phyloP scores from a whole-genome alignment of 2,888 invertebrate species.

The Embidobia sp. region DNA sequence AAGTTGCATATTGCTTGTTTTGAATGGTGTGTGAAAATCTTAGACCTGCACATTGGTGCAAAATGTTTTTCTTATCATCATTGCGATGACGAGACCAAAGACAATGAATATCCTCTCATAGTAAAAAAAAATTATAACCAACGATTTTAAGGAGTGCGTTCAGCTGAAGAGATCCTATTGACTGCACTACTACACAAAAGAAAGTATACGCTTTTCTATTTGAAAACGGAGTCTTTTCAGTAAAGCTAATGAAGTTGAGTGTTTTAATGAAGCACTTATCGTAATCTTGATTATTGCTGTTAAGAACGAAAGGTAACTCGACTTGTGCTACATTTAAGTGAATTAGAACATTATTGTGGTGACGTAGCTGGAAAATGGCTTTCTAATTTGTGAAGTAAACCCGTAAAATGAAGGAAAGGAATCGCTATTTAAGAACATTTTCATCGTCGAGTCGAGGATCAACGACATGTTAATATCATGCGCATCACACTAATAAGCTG shows the following conservation, averaged over 20 bases:
- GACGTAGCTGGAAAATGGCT: conserved; percentile 32
- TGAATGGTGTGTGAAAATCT: too few species aligned
- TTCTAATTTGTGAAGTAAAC: conserved; percentile 45
- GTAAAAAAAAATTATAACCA: conserved; percentile 3
- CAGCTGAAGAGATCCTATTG: conserved; percentile 14
- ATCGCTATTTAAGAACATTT: conserved; percentile 35
- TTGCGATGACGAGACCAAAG: too few species aligned
- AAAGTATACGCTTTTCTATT: conserved; percentile 48
- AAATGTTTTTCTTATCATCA: too few species aligned
- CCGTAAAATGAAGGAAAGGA: conserved; percentile 37
- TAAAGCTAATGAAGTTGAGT: conserved; percentile 62
- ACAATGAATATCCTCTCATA: conserved; percentile 35
- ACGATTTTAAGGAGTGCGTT: conserved; percentile 33
- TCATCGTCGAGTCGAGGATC: conserved; percentile 38
- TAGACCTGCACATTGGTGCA: too few species aligned
- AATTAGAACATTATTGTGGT: conserved; percentile 62
- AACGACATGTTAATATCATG: conserved; percentile 33
- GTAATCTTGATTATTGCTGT: conserved; percentile 53
- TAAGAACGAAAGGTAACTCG: conserved; percentile 54
- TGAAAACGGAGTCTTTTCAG: conserved; percentile 46
- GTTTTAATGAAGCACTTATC: conserved; percentile 61
- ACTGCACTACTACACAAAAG: conserved; percentile 7
- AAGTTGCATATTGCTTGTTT: too few species aligned
- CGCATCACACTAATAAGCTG: conserved; percentile 36
- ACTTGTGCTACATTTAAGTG: conserved; percentile 58